Percentiles rank a stretch among this genome's conserved stretches.
These are phyloP conservation scores for Ancistrus triradiatus DNA, from an alignment of 2,113 vertebrate species.

Conservation along the genomic window DNA sequence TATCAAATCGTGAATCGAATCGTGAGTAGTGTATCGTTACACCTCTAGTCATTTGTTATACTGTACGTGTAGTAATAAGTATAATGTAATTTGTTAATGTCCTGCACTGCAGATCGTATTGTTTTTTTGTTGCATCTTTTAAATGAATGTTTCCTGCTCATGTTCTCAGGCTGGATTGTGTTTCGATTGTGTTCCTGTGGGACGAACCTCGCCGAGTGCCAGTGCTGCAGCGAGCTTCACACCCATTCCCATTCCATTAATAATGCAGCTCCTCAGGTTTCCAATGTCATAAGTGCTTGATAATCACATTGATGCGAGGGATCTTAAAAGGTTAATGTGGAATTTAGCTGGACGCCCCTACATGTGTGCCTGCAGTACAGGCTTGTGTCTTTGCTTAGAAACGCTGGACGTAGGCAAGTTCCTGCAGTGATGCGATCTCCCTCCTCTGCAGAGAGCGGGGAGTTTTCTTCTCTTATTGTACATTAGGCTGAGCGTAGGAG, in stretches of 20 bases:
- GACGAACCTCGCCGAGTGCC: neutral
- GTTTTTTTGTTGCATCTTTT: too few species aligned
- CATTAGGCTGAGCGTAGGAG: neutral
- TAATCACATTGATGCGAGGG: constrained; percentile 13
- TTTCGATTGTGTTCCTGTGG: neutral
- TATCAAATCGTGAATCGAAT: too few species aligned
- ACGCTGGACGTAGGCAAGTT: constrained; percentile 11
- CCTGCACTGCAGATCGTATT: too few species aligned
- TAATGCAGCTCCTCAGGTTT: neutral
- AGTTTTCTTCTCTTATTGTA: constrained; percentile 24
- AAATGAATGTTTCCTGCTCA: constrained; percentile 20
- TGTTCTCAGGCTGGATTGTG: constrained; percentile 1
- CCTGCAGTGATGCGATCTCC: constrained; percentile 36
- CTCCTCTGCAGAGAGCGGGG: constrained; percentile 31
- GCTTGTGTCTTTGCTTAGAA: constrained; percentile 19
- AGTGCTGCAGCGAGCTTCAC: constrained; percentile 10
- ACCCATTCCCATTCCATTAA: neutral
- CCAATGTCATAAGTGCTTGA: neutral
- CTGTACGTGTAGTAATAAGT: too few species aligned
- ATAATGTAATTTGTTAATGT: too few species aligned
- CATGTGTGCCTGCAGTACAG: neutral
- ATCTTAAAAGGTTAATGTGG: neutral
- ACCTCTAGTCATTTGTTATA: too few species aligned
- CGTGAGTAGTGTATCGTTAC: too few species aligned
- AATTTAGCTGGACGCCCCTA: neutral